A percentile compares a stretch with the other conserved stretches of the same genome.
Evolutionary conservation across 2,888 invertebrate genomes (phyloP).

Genomic region (Harpalus rufipes): DNA sequence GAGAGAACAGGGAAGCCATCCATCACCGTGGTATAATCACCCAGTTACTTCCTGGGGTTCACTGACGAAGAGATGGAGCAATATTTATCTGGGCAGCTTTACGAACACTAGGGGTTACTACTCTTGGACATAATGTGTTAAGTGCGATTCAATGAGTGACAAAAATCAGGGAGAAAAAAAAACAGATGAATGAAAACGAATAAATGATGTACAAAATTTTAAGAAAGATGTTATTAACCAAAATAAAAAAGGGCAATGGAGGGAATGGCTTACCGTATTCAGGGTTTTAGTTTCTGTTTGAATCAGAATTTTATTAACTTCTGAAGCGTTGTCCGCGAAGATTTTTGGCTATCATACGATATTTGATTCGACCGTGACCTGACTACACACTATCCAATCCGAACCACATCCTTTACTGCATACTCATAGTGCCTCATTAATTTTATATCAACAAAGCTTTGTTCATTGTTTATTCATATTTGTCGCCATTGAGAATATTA

Average conservation of each 20-base stretch:
- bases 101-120: constrained; percentile 44
- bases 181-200: constrained; percentile 1
- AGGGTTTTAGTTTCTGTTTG: constrained; percentile 3
- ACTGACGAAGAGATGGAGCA: neutral
- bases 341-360: constrained; percentile 39
- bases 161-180: constrained; percentile 45
- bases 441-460: constrained; percentile 10
- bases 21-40: constrained; percentile 40
- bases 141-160: constrained; percentile 63
- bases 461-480: constrained; percentile 3
- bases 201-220: too few species aligned
- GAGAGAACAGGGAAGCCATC: constrained; percentile 62
- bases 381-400: constrained; percentile 33
- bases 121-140: constrained; percentile 56
- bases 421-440: constrained; percentile 22
- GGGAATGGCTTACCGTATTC: too few species aligned
- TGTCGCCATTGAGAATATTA: neutral
- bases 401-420: constrained; percentile 16
- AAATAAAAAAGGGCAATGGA: too few species aligned
- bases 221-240: too few species aligned
- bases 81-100: constrained; percentile 20
- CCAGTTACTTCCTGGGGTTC: constrained; percentile 9
- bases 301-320: too few species aligned
- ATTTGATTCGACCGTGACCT: constrained; percentile 52
- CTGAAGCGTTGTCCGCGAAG: constrained; percentile 24